Evolutionary conservation across 2,888 invertebrate species (phyloP), one percentile per base, ranked within the genome.

Genomic region (Dione juno): DNA sequence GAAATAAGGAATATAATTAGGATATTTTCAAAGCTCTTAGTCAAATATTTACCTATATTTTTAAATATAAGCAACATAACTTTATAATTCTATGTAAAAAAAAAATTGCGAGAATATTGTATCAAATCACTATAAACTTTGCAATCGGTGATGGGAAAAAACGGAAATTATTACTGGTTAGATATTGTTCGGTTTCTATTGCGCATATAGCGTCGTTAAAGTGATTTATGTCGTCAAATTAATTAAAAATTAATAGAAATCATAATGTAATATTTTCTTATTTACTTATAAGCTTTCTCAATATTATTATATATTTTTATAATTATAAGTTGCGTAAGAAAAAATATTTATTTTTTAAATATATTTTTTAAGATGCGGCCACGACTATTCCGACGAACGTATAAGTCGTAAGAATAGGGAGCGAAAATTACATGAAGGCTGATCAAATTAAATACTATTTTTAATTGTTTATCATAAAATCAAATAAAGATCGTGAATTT

Each of bases 231-330:
- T 67, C 48, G 50, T 50, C 28, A 45, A 21, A 28, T 13, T 37
- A 61, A 50, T 10, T 45, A 70, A 69, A 45, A 68, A 66, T 59
- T 67, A 70, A 69, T 66, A 19, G 43, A 52, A 37, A 28, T 37
- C 61, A 35, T 50, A 16, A 53, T 19, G 53, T 53, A 19, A 8
- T 21, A 35, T 13, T 52, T 52, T 67, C 3, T 67, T 59, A 52
- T 41, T 59, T 21, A 9, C 14, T 14, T 53, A 13, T 14, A 53
- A 53, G 21, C 52, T 41, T n/a, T n/a, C n/a, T n/a, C 7, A 3
- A 5, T 28, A 28, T 28, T 28, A 28, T 28, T 28, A 28, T 28
- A 28, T n/a, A 3, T 28, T 28, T 28, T 2, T 3, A 3, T 3
- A 28, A 3, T 2, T 28, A 28, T 28, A 28, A n/a, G n/a, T n/a